These are phyloP conservation scores for Salvelinus namaycush DNA, from an alignment of 2,113 vertebrate genomes.

Conservation along the genomic window DNA sequence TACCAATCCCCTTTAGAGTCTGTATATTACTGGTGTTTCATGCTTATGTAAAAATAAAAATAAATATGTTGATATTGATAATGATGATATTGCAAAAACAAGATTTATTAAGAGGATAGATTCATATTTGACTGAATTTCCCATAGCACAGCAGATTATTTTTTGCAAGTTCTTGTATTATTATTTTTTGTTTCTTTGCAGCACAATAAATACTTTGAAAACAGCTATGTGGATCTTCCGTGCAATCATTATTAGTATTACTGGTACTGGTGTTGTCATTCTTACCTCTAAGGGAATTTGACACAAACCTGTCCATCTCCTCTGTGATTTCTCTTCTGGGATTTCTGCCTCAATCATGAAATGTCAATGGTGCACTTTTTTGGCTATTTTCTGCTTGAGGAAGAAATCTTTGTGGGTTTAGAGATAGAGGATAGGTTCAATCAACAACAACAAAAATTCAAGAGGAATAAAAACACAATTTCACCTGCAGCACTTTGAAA, in stretches of 20 bases:
- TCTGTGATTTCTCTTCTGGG: too few species aligned
- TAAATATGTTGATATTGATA: conserved; percentile 67
- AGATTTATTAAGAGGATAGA: conserved; percentile 74
- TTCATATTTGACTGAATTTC: conserved; percentile 83
- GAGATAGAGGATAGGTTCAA: too few species aligned
- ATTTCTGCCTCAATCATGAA: too few species aligned
- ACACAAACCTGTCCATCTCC: too few species aligned
- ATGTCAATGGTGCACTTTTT: too few species aligned
- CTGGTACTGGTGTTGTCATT: too few species aligned
- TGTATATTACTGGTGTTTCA: conserved; percentile 58
- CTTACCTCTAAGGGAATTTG: too few species aligned
- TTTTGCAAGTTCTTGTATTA: conserved; percentile 73
- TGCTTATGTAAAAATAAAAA: conserved; percentile 50
- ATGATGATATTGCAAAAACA: conserved; percentile 80
- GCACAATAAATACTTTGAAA: conserved; percentile 80
- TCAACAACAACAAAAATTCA: too few species aligned
- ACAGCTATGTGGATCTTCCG: conserved; percentile 14
- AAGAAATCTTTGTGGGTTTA: too few species aligned
- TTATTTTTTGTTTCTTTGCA: conserved; percentile 74
- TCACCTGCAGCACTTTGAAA: too few species aligned
- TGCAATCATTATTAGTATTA: not conserved
- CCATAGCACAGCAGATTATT: conserved; percentile 76
- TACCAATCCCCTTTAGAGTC: conserved; percentile 38
- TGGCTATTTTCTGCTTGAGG: too few species aligned
- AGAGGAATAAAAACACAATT: too few species aligned